These are phyloP conservation scores for Lerista edwardsae DNA, from an alignment of 2,797 vertebrate species.

Conservation along the genomic window DNA sequence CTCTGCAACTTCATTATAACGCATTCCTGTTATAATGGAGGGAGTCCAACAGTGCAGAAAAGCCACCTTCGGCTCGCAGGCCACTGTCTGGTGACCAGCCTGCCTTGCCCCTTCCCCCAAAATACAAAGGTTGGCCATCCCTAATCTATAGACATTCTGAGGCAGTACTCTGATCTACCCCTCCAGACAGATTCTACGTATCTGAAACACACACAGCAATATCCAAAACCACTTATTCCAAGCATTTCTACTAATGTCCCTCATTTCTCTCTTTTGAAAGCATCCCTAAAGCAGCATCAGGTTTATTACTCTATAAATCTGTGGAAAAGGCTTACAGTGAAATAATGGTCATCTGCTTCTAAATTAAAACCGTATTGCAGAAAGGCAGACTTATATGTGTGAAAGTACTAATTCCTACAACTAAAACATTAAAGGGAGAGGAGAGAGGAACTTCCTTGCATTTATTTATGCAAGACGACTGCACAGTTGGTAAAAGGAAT, in stretches of 20 bases:
- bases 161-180: not conserved
- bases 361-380: slow-evolving; percentile 66
- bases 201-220: slow-evolving; percentile 6
- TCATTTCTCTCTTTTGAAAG: slow-evolving; percentile 50
- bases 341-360: slow-evolving; percentile 67
- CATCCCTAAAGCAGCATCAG: slow-evolving; percentile 50
- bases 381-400: slow-evolving; percentile 39
- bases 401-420: slow-evolving; percentile 52
- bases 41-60: not conserved
- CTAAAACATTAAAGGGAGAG: slow-evolving; percentile 50
- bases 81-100: not conserved
- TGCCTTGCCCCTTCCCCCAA: not conserved
- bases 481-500: slow-evolving; percentile 24
- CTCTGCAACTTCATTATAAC: not conserved
- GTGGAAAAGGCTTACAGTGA: slow-evolving; percentile 55
- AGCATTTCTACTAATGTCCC: slow-evolving; percentile 37
- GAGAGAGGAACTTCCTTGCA: slow-evolving; percentile 10
- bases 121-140: not conserved
- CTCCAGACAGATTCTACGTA: slow-evolving; percentile 7
- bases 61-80: not conserved
- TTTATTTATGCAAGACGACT: slow-evolving; percentile 14
- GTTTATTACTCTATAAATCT: slow-evolving; percentile 72
- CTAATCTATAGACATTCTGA: not conserved
- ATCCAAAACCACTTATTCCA: slow-evolving; percentile 46
- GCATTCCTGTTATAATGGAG: not conserved